These are phyloP conservation scores for Halocaridina rubra DNA, from an alignment of 2,888 invertebrate species.

Conservation along the genomic window DNA sequence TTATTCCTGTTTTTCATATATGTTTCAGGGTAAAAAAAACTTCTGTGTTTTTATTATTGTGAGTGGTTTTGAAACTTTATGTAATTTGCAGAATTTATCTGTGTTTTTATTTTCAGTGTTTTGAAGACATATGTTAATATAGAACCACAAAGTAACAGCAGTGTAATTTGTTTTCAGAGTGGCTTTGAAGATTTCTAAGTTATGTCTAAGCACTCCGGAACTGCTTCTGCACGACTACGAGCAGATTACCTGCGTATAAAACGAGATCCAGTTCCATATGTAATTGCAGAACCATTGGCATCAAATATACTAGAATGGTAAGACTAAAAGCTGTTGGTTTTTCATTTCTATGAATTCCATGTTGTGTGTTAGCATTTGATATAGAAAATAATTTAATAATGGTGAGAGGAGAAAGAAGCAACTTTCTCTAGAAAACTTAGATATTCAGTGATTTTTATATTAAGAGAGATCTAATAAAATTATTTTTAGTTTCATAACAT, in stretches of 20 bases:
- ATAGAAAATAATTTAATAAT: neutral
- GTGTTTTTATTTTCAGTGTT: no score
- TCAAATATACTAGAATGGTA: slow-evolving; percentile 97
- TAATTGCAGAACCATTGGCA: slow-evolving; percentile 93
- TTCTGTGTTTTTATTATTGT: no score
- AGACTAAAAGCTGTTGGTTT: slow-evolving; percentile 61
- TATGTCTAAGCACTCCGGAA: slow-evolving; percentile 66
- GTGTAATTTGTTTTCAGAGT: no score
- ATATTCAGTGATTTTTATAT: neutral
- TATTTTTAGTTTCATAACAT: neutral
- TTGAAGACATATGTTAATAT: no score
- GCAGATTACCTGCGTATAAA: slow-evolving; percentile 96
- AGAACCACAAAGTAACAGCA: no score
- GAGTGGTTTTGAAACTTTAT: no score
- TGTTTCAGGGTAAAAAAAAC: no score
- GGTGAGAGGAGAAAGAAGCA: no score
- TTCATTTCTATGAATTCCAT: neutral
- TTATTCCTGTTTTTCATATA: no score
- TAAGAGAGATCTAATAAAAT: neutral
- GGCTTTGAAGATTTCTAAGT: no score
- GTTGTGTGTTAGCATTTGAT: neutral
- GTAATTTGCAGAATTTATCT: no score
- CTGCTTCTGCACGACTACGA: slow-evolving; percentile 86
- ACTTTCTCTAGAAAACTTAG: no score
- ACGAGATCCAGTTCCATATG: slow-evolving; percentile 96